Evolutionary conservation across 2,797 vertebrate species (phyloP).

Genomic region (Synaphobranchus kaupii): DNA sequence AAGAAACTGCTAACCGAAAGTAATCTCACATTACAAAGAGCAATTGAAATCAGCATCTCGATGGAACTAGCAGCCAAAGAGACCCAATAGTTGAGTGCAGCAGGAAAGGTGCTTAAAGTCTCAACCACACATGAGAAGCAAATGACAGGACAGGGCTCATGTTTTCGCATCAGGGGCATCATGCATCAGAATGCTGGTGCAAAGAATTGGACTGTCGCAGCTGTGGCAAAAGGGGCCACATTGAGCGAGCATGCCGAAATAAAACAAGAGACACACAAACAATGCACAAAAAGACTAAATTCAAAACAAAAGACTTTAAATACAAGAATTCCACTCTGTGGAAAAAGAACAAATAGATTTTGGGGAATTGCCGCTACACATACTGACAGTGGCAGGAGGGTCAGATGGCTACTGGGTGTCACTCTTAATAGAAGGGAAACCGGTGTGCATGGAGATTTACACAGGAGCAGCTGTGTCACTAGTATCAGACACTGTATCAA

Average conservation of each 20-base stretch:
- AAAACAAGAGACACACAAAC: neutral
- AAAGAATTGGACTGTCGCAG: constrained; percentile 10
- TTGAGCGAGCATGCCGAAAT: neutral
- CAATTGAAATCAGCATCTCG: no score
- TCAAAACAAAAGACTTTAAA: neutral
- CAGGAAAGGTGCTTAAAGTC: constrained; percentile 4
- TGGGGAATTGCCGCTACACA: neutral
- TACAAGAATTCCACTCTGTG: neutral
- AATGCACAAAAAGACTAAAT: neutral
- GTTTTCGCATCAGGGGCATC: neutral
- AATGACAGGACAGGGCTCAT: neutral
- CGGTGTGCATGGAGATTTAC: neutral
- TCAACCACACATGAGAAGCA: neutral
- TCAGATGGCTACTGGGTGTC: neutral
- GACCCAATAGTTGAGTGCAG: neutral
- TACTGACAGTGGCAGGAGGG: no score
- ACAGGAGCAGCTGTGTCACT: neutral
- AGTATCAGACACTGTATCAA: no score
- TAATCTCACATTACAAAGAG: no score
- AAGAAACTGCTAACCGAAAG: constrained; percentile 13
- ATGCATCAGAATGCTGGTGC: constrained; percentile 2
- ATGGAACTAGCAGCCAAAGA: neutral
- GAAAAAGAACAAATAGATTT: no score
- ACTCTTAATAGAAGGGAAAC: neutral
- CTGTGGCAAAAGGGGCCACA: constrained; percentile 24